phyloP scores from a whole-genome alignment of 2,797 vertebrate species.

The Poeciliopsis gracilis region DNA sequence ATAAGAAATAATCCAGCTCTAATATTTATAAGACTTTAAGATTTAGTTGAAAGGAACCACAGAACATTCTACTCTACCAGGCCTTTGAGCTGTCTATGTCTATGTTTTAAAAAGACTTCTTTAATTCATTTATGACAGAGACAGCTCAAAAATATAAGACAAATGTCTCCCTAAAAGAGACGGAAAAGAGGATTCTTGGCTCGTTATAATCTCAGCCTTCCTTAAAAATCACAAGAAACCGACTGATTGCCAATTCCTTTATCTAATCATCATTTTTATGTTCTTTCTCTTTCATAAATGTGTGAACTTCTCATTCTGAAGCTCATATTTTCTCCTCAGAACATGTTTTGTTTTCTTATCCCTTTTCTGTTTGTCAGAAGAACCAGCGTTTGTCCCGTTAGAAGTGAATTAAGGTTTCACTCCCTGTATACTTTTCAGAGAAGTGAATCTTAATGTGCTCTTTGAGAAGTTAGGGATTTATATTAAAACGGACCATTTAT shows the following conservation, averaged over 20 bases:
- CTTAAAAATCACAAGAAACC: background rate
- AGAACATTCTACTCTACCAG: constrained; percentile 13
- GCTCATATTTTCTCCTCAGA: background rate
- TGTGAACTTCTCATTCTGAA: background rate
- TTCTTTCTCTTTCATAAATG: constrained; percentile 2
- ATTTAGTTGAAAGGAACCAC: background rate
- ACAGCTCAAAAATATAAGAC: background rate
- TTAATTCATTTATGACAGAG: constrained; percentile 1
- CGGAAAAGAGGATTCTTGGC: background rate
- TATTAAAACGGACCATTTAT: background rate
- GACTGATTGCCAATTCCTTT: background rate
- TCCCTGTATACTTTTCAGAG: background rate
- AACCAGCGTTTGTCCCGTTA: background rate
- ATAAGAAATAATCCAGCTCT: background rate
- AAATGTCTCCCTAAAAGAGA: constrained; percentile 3
- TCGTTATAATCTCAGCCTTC: background rate
- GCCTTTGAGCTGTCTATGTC: background rate
- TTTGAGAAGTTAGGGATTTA: background rate
- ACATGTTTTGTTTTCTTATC: background rate
- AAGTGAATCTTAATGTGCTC: background rate
- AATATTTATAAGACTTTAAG: background rate
- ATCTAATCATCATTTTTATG: background rate
- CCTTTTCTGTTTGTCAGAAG: background rate
- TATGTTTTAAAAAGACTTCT: background rate
- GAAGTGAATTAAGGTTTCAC: background rate